phyloP scores from a whole-genome alignment of 2,113 vertebrate genomes.

The Mugil cephalus region DNA sequence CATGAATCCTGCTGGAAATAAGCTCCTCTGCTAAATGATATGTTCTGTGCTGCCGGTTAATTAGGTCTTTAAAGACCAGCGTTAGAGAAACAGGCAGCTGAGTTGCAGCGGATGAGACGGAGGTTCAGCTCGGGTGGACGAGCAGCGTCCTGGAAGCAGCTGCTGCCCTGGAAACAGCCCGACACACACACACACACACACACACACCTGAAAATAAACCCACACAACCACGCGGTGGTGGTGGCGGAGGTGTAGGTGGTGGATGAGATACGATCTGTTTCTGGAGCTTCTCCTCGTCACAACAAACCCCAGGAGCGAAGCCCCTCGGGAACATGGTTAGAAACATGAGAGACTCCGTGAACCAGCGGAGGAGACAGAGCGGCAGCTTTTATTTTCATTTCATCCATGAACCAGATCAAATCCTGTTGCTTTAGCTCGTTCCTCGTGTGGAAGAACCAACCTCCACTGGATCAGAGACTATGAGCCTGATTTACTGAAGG shows the following conservation, averaged over 20 bases:
- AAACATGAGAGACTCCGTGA: constrained; percentile 8
- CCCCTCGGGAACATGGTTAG: constrained; percentile 17
- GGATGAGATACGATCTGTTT: constrained; percentile 46
- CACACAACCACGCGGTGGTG: neutral
- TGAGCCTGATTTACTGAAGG: too few species aligned
- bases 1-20: too few species aligned
- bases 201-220: neutral
- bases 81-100: neutral
- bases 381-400: too few species aligned
- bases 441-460: too few species aligned
- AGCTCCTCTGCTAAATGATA: too few species aligned
- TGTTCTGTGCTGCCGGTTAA: too few species aligned
- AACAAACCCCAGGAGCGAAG: constrained; percentile 50
- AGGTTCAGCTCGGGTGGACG: constrained; percentile 35
- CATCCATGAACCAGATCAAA: too few species aligned
- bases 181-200: neutral
- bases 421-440: too few species aligned
- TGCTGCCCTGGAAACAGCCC: constrained; percentile 41
- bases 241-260: neutral
- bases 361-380: neutral
- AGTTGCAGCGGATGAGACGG: neutral
- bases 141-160: constrained; percentile 40
- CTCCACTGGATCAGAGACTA: too few species aligned
- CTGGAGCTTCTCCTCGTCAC: constrained; percentile 36
- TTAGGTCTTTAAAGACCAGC: too few species aligned